phyloP scores from a whole-genome alignment of 1,140 invertebrate species.

The Gryon sp. region DNA sequence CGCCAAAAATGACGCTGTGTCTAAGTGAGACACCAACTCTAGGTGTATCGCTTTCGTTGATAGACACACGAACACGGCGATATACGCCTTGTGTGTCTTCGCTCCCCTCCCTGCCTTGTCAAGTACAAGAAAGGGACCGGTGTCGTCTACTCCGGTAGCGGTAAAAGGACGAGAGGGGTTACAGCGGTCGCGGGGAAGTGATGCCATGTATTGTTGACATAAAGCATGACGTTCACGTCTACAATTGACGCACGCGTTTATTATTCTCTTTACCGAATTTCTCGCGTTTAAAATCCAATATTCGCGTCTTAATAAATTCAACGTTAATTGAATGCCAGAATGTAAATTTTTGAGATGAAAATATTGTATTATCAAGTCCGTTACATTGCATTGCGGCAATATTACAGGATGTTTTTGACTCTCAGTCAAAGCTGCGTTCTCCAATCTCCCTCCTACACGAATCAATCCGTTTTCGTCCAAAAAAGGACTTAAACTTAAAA shows the following conservation, averaged over 20 bases:
- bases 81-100: constrained; percentile 34
- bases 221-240: not conserved
- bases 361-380: not conserved
- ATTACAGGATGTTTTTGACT: constrained; percentile 6
- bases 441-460: not conserved
- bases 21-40: constrained; percentile 40
- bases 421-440: not conserved
- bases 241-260: not conserved
- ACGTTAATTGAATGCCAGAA: constrained; percentile 5
- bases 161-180: not conserved
- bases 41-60: constrained; percentile 57
- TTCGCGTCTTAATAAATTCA: not conserved
- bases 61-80: constrained; percentile 51
- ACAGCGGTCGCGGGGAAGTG: not conserved
- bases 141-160: not conserved
- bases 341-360: constrained; percentile 6
- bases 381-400: not conserved
- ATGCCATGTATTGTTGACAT: constrained; percentile 5
- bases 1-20: constrained; percentile 22
- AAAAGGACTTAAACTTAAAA: constrained; percentile 12
- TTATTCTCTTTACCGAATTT: not conserved
- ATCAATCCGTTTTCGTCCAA: constrained; percentile 1
- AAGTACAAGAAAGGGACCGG: not conserved
- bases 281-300: constrained; percentile 14
- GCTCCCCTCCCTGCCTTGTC: not conserved